A percentile compares a stretch with the other conserved stretches of the same genome.
Conservation (phyloP, 2,797 vertebrate genomes). For the Hypotaenidia okinawae region DNA sequence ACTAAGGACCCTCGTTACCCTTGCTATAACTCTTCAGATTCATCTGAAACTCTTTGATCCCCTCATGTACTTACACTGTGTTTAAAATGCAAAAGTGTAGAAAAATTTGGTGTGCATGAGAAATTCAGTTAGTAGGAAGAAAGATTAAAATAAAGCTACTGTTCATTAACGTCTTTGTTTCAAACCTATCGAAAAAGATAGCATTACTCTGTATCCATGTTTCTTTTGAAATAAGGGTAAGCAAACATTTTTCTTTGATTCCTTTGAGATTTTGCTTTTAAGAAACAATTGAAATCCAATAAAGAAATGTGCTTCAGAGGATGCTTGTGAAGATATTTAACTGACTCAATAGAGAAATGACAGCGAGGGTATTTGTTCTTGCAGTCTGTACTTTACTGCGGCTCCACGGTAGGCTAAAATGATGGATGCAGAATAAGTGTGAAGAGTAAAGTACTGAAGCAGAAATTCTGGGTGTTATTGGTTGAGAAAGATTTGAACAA, state of each 20-base stretch:
- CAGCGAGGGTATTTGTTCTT: constrained; percentile 47
- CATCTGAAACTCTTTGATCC: constrained; percentile 65
- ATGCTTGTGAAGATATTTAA: constrained; percentile 67
- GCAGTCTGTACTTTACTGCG: constrained; percentile 29
- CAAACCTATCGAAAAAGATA: background rate
- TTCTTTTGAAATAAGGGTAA: constrained; percentile 44
- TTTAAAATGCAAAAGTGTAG: constrained; percentile 59
- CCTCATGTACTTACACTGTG: constrained; percentile 57
- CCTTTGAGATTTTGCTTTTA: constrained; percentile 68
- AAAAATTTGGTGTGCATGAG: constrained; percentile 45
- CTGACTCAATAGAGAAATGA: constrained; percentile 67
- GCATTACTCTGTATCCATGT: background rate
- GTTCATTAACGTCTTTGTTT: constrained; percentile 42
- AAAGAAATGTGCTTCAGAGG: constrained; percentile 66
- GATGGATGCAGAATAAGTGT: constrained; percentile 5
- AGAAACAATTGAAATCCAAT: constrained; percentile 69
- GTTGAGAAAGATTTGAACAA: constrained; percentile 43
- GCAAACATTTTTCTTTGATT: constrained; percentile 59
- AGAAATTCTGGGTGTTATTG: constrained; percentile 54
- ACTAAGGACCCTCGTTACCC: constrained; percentile 63
- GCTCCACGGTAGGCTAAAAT: constrained; percentile 14
- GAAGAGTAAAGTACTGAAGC: constrained; percentile 33
- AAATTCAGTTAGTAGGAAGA: constrained; percentile 8
- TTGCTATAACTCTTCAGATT: constrained; percentile 72
- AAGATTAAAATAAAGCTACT: constrained; percentile 60